Conservation (phyloP, 2,797 vertebrate genomes). For the Coilia nasus region DNA sequence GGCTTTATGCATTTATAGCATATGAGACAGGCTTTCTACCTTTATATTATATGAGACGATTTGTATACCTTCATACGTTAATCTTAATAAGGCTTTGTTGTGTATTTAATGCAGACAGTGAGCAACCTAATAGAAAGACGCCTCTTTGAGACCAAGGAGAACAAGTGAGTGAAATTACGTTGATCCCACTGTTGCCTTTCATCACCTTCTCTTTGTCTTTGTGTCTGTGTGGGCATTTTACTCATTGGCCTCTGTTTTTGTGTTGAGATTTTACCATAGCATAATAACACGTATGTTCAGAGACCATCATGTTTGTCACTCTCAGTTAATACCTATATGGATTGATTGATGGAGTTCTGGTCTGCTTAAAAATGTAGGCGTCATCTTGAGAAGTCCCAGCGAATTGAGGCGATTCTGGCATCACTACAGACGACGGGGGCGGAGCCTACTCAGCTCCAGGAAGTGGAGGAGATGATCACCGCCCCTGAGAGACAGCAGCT, state of each 20-base stretch:
- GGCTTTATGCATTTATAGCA: no score
- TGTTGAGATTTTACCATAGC: not conserved
- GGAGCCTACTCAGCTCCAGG: constrained; percentile 85
- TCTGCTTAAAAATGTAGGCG: constrained; percentile 69
- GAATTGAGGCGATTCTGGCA: constrained; percentile 90
- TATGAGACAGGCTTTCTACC: no score
- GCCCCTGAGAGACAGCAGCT: constrained; percentile 90
- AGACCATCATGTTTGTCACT: not conserved
- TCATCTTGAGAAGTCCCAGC: constrained; percentile 92
- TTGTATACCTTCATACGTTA: no score
- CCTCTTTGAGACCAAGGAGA: constrained; percentile 88
- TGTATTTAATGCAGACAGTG: constrained; percentile 75
- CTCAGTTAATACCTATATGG: not conserved
- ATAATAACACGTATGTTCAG: not conserved
- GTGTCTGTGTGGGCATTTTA: not conserved
- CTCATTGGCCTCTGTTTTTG: not conserved
- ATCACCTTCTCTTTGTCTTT: not conserved
- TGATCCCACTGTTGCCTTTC: not conserved
- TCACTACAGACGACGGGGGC: constrained; percentile 91
- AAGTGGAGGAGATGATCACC: constrained; percentile 97
- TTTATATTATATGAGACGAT: no score
- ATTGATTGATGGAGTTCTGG: not conserved
- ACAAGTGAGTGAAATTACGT: constrained; percentile 80
- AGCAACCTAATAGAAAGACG: constrained; percentile 90
- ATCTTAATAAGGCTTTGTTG: not conserved